Evolutionary conservation across 2,888 invertebrate species (phyloP).

Genomic region (Aphrophora alni): DNA sequence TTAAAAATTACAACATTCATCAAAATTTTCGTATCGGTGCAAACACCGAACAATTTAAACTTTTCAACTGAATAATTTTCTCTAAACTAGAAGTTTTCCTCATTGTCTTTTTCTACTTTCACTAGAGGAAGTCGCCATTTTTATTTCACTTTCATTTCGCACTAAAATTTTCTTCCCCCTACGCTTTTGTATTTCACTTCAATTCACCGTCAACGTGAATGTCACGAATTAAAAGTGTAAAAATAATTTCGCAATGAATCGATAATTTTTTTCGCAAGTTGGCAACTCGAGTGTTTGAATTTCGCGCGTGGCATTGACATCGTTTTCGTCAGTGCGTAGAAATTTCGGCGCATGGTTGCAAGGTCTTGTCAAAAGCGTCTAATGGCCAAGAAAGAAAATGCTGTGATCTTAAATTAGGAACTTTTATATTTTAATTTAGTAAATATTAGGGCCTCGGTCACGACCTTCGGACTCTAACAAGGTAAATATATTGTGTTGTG

Average conservation of each 20-base stretch:
- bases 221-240: not conserved
- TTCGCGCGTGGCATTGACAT: slow-evolving; percentile 35
- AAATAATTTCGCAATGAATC: not conserved
- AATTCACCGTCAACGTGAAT: no score
- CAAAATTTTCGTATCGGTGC: slow-evolving; percentile 23
- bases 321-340: slow-evolving; percentile 36
- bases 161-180: no score
- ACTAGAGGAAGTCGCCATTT: slow-evolving; percentile 19
- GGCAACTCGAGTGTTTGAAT: slow-evolving; percentile 28
- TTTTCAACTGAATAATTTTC: no score
- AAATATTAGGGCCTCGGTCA: slow-evolving; percentile 21
- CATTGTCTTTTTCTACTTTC: slow-evolving; percentile 14
- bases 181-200: no score
- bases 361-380: slow-evolving; percentile 38
- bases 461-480: not conserved
- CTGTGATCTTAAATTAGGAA: slow-evolving; percentile 49
- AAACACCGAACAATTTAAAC: no score
- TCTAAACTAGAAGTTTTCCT: no score
- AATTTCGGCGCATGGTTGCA: slow-evolving; percentile 37
- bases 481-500: slow-evolving; percentile 15
- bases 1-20: not conserved
- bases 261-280: slow-evolving; percentile 6
- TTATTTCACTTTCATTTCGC: not conserved
- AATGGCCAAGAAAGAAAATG: slow-evolving; percentile 49
- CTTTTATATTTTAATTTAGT: slow-evolving; percentile 36